Base-by-base conservation (phyloP, 35 echinoderm and acorn worm species). In the Patiria miniata region DNA sequence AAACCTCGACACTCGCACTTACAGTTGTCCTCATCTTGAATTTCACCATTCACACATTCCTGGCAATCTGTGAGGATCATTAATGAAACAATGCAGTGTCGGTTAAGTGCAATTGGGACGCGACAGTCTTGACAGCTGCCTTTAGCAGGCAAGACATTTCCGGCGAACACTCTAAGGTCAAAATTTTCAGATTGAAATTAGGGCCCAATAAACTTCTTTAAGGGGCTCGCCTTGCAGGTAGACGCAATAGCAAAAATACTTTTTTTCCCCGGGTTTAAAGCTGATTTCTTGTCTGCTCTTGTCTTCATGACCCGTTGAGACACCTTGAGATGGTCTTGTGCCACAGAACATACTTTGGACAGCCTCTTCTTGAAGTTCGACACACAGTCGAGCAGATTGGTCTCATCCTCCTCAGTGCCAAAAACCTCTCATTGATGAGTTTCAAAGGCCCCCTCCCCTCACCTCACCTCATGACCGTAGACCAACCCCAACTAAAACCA, bases 381-480 rank as follows among this genome's bases (percentile, higher is more conserved):
- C 29, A 91, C 89, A 86, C 85, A 91, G 39, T 85, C 82, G 29
- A 85, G 53, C 51, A 85, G 22, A 77, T 53, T 91, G 40, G 79
- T 79, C 12, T 85, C 82, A 50, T 36, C 22, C 1, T 50, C 47
- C 33, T 30, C 69, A n/a, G n/a, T 47, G 17, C 33, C 44, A 88
- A 56, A 19, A 44, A 78, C 69, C 21, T 79, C 19, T 85, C 78
- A 60, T 89, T 82, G 15, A 89, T 37, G 16, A 89, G 79, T 56
- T 88, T 78, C 54, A 89, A 60, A 32, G 79, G 79, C 36, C 79
- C 79, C 42, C 42, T 47, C 42, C 4, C 42, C 42, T 47, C 42
- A 47, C 42, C 87, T 55, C 1, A 89, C 58, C 8, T 22, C 7
- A 30, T 89, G 87, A 68, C 87, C 87, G 69, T 57, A 89, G 2